Conservation (phyloP, 2,888 invertebrate genomes). For the Hyles lineata region DNA sequence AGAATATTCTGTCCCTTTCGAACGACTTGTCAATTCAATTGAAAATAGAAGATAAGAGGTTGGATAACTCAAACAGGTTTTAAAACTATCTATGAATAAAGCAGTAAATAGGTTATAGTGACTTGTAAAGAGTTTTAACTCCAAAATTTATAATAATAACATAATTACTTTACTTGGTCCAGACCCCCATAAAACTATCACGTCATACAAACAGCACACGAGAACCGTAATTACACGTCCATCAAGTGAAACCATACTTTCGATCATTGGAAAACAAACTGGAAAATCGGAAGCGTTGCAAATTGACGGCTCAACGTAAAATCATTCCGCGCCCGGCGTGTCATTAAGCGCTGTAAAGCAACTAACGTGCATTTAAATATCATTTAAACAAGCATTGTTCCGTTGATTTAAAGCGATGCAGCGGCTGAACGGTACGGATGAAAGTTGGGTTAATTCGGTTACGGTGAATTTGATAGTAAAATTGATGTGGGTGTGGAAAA, state of each 20-base stretch:
- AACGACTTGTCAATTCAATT: too few relatives aligned
- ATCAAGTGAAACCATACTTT: slow-evolving; percentile 69
- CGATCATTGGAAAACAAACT: slow-evolving; percentile 61
- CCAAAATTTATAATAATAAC: too few relatives aligned
- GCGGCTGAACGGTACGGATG: slow-evolving; percentile 24
- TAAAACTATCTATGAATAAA: too few relatives aligned
- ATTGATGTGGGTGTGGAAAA: slow-evolving; percentile 3
- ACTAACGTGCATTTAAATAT: slow-evolving; percentile 20
- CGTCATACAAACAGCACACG: slow-evolving; percentile 1
- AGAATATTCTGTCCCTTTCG: too few relatives aligned
- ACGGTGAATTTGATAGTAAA: slow-evolving; percentile 29
- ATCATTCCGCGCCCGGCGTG: slow-evolving; percentile 44
- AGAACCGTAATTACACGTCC: slow-evolving; percentile 27
- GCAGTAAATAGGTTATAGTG: too few relatives aligned
- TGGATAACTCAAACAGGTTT: too few relatives aligned
- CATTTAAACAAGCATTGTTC: slow-evolving; percentile 27
- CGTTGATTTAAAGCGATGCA: slow-evolving; percentile 12
- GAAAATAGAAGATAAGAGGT: too few relatives aligned
- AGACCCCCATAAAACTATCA: too few relatives aligned
- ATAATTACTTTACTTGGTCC: too few relatives aligned
- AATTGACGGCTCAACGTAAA: slow-evolving; percentile 49
- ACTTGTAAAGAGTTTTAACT: too few relatives aligned
- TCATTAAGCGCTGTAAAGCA: slow-evolving; percentile 20
- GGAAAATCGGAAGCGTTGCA: slow-evolving; percentile 67
- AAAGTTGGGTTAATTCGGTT: slow-evolving; percentile 29